Evolutionary conservation across 2,113 vertebrate species (phyloP).

Genomic region (Microcebus griseorufus): DNA sequence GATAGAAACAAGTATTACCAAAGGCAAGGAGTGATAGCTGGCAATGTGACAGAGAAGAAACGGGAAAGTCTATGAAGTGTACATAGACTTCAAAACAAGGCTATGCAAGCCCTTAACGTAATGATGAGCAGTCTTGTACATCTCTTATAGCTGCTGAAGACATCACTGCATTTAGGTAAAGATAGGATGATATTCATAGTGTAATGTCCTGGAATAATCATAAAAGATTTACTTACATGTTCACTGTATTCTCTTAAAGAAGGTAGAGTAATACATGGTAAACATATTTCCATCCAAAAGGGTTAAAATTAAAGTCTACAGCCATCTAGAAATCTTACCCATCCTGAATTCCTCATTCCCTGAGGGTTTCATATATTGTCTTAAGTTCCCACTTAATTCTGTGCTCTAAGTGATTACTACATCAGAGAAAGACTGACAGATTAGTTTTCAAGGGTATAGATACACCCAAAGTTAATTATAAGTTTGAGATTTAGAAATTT

Average conservation of each 20-base stretch:
- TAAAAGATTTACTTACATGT: not conserved
- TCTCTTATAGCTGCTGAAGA: not conserved
- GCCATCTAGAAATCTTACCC: conserved; percentile 19
- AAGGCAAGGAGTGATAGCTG: not conserved
- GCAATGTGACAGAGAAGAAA: not conserved
- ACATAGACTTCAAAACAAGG: not conserved
- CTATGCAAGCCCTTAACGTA: not conserved
- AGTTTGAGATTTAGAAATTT: conserved; percentile 54
- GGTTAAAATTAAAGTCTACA: conserved; percentile 1
- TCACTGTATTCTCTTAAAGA: conserved; percentile 26
- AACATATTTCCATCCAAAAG: not conserved
- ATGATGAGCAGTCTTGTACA: not conserved
- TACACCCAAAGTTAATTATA: conserved; percentile 31
- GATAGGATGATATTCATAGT: not conserved
- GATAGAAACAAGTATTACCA: not conserved
- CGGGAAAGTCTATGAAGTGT: not conserved
- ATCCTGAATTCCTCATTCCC: conserved; percentile 2
- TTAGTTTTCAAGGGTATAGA: conserved; percentile 57
- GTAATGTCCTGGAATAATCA: not conserved
- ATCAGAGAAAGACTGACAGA: conserved; percentile 36
- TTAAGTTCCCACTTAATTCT: conserved; percentile 21
- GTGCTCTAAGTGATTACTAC: not conserved
- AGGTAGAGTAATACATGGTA: not conserved
- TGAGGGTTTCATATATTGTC: conserved; percentile 39
- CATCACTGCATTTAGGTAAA: not conserved